Evolutionary conservation across 2,888 invertebrate species (phyloP), one percentile per base, ranked within the genome.

Genomic region (Brenthis daphne): DNA sequence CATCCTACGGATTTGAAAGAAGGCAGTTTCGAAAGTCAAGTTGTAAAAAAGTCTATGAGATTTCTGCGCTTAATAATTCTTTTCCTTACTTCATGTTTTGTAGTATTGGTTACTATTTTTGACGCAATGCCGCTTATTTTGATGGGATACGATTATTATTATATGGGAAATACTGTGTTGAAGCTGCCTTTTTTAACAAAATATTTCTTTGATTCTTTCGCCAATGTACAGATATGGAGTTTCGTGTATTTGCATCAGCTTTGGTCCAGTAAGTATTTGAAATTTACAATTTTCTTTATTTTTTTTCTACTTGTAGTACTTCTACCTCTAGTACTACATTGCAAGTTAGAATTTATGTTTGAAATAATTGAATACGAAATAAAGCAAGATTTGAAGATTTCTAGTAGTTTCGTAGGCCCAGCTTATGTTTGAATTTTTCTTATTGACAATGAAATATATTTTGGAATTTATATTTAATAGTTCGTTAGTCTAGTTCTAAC

Each of bases 241-340:
- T 77, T 80, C 48, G 77, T 84, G 0, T 88, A 85, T 69, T n/a
- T 86, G n/a, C 82, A 82, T 57, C 89, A 89, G 67, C 67, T 83
- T 70, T 84, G 83, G 81, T 81, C 84, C 61, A 80, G 88, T 88
- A 71, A 76, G 83, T 83, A 74, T 61, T 11, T 43, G 11, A 37
- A 20, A 20, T 20, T 20, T 20, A 20, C 1, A 20, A 20, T 1
- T 20, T 20, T 20, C 20, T 20, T 1, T 20, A 20, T 20, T 20
- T 20, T 1, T 20, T 20, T 20, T 20, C 20, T 20, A 1, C 1
- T 20, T 20, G 0, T 20, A 11, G 37, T 11, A 11, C 8, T 43
- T 43, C 37, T 11, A 43, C 2, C n/a, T n/a, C n/a, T n/a, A n/a
- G n/a, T n/a, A n/a, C n/a, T n/a, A 43, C 11, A 1, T 43, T 8